phyloP scores from a whole-genome alignment of 1,140 invertebrate genomes.

The Meloidogyne exigua region DNA sequence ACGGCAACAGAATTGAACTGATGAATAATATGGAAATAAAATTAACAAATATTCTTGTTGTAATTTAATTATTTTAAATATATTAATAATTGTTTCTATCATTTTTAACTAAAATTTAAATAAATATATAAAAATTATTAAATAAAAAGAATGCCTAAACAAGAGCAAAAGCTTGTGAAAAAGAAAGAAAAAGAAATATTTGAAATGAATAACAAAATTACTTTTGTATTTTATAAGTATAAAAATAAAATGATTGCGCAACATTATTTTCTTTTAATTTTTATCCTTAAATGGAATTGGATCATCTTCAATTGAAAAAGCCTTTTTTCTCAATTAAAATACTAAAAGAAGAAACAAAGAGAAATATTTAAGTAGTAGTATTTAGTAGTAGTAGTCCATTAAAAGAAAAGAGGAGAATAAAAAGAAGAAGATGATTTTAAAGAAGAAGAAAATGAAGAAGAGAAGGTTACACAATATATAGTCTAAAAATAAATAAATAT shows the following conservation, averaged over 20 bases:
- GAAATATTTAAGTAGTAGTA: no score
- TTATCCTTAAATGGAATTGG: constrained; percentile 1
- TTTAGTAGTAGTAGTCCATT: no score
- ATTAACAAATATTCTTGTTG: neutral
- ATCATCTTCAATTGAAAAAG: neutral
- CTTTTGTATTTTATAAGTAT: neutral
- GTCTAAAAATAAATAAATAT: neutral
- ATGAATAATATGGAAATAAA: neutral
- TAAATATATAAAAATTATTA: no score
- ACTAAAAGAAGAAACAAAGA: neutral
- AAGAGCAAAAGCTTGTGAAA: no score
- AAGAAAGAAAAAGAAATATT: neutral
- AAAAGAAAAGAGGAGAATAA: neutral
- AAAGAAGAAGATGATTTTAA: neutral
- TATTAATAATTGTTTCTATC: no score
- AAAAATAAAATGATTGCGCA: neutral
- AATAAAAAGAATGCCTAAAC: no score
- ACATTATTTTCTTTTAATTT: neutral
- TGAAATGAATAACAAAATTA: constrained; percentile 5
- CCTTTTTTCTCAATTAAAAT: neutral
- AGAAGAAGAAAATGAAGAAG: neutral
- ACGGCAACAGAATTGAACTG: neutral
- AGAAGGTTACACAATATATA: neutral
- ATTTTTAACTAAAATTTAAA: no score
- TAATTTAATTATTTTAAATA: neutral